Base-by-base conservation (phyloP, 2,797 vertebrate genomes). In the Salmo trutta region DNA sequence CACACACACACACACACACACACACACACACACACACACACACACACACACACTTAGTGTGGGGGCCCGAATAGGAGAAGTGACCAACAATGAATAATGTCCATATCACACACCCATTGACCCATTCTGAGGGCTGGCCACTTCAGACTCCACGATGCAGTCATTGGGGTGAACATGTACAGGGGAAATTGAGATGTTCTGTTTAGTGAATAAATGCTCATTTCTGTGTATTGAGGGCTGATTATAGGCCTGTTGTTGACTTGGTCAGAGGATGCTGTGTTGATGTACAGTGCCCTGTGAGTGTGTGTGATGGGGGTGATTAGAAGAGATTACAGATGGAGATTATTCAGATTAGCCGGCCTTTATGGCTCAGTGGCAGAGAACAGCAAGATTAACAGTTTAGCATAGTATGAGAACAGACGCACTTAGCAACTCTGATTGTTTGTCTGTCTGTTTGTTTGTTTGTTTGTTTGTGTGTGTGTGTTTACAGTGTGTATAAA, bases 91-190 rank as follows among this genome's bases (percentile, higher is more conserved):
- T 74, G 72, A 81, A 85, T 85, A 83, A 77, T 85, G 79, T 85
- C 79, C 73, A 75, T 79, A 89, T 92, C 87, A 91, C 85, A 89
- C 84, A 91, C 85, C 86, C 89, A 91, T 77, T 93, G 92, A 84
- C 81, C 87, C 82, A 56, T 86, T 81, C 53, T 31, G 41, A 52
- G 77, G 33, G 77, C 24, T 31, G 81, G 70, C 78, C 77, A 67
- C 81, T 89, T 66, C 70, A 33, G 79, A 80, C 77, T 17, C 29
- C 65, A 77, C 66, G 77, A 74, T 73, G 79, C 77, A 83, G 51
- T 73, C 85, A 87, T 79, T 80, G 68, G 79, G 74, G 84, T 73
- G 82, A 76, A 83, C 72, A 76, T 68, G 76, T 71, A 71, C 24
- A 74, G 19, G 7, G 24, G 41, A 24, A 56, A n/a, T 59, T 59